These are phyloP conservation scores for Heliothis subflexa DNA, from an alignment of 1,140 invertebrate species.

Conservation along the genomic window DNA sequence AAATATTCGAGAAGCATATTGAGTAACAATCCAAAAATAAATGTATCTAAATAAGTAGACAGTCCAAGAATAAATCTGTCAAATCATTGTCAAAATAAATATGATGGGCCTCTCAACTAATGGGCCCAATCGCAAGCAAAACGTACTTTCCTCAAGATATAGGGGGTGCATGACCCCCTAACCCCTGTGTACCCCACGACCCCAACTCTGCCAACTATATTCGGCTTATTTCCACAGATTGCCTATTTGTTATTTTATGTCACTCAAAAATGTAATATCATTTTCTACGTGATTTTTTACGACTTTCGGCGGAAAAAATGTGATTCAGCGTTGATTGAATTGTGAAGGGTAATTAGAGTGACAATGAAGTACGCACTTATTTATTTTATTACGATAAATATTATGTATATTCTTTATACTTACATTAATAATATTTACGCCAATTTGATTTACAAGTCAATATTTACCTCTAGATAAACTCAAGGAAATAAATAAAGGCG, in stretches of 20 bases:
- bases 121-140: constrained; percentile 10
- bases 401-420: neutral
- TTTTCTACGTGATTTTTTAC: constrained; percentile 19
- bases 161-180: neutral
- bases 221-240: neutral
- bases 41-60: neutral
- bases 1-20: neutral
- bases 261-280: constrained; percentile 33
- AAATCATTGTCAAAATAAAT: neutral
- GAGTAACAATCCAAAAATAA: neutral
- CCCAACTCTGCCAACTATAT: neutral
- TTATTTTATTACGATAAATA: neutral
- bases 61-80: neutral
- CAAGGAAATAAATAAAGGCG: too few species aligned
- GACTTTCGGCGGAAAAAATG: neutral
- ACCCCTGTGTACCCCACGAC: neutral
- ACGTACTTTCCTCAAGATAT: constrained; percentile 12
- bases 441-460: too few species aligned
- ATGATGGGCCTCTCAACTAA: constrained; percentile 2
- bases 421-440: too few species aligned
- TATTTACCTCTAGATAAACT: too few species aligned
- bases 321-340: neutral
- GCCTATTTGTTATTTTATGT: constrained; percentile 28
- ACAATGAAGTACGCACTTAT: neutral
- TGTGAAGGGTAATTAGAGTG: neutral